Evolutionary conservation across 1,140 invertebrate genomes (phyloP), one percentile per base, ranked within the genome.

Genomic region (Zophobas atratus): DNA sequence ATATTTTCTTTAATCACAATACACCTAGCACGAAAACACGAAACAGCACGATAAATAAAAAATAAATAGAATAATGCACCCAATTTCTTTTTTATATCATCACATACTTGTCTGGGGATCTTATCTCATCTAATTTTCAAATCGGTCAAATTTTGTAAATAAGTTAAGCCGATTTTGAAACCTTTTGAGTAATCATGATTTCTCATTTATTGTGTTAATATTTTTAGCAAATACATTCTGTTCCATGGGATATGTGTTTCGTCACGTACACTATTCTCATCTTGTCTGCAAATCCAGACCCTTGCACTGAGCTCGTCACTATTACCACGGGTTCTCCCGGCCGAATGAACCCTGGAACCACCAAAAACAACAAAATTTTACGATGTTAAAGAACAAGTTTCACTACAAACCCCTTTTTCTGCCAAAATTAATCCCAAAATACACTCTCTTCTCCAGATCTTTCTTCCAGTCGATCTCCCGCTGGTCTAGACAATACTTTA

Each of bases 271-370:
- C 86, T 67, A 95, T 88, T 51, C 93, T 88, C 84, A 95, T 88
- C 6, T 91, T 93, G 83, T 95, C 95, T 41, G 94, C 94, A 79
- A 90, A 92, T 36, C 94, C 93, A 46, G 91, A 86, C 4, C 93
- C 93, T 79, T 90, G 88, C 76, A 90, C 88, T 90, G 92, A 93
- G 35, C 93, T 93, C 32, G 92, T 93, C 4, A 95, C 89, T 34
- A 94, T 87, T 20, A 95, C 88, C 1, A 95, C 84, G 3, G 90
- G 86, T 82, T 94, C 93, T 2, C 92, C 92, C 20, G 87, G 83
- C 70, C 89, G 87, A 35, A 95, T 88, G 81, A 93, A 91, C 3
- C 89, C 89, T 53, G 49, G 4, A 53, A 53, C 49, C 4, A 20
- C 2, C 49, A 53, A 53, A 53, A 6, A n/a, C 20, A 6, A 53